Conservation (phyloP, 2,888 invertebrate genomes). For the Euzophera pinguis region DNA sequence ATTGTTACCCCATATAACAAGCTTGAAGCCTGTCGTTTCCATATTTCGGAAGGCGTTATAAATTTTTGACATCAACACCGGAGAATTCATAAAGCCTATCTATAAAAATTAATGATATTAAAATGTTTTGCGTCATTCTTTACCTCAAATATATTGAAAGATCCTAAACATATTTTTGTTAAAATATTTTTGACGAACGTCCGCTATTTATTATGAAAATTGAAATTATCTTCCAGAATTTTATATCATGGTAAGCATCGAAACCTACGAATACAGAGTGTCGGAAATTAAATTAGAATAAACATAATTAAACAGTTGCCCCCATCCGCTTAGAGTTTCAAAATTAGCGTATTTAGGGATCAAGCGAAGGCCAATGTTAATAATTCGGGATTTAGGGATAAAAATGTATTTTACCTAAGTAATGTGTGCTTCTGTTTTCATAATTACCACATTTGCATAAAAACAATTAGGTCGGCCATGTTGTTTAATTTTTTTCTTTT, state of each 20-base stretch:
- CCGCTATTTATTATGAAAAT: too few species aligned
- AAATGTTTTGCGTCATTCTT: too few species aligned
- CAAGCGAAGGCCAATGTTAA: conserved; percentile 48
- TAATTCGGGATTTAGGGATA: conserved; percentile 45
- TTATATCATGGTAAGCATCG: conserved; percentile 13
- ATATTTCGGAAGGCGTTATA: too few species aligned
- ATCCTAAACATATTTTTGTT: too few species aligned
- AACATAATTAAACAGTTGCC: conserved; percentile 65
- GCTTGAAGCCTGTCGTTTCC: too few species aligned
- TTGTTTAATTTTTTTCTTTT: background rate
- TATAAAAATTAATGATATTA: too few species aligned
- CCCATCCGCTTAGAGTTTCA: conserved; percentile 54
- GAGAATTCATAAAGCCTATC: too few species aligned
- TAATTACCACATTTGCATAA: conserved; percentile 54
- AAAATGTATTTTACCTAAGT: conserved; percentile 34
- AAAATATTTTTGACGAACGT: too few species aligned
- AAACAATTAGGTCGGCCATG: conserved; percentile 30
- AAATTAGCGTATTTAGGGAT: conserved; percentile 55
- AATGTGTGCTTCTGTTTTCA: conserved; percentile 38
- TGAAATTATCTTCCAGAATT: conserved; percentile 11
- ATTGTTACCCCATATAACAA: too few species aligned
- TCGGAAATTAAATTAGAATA: conserved; percentile 66
- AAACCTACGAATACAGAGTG: conserved; percentile 38
- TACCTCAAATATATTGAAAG: too few species aligned
- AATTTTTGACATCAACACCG: too few species aligned